A percentile compares a stretch with the other conserved stretches of the same genome.
These are phyloP conservation scores for Bergia puertoricense DNA, from an alignment of 92 coral and sea anemone species.

Conservation along the genomic window DNA sequence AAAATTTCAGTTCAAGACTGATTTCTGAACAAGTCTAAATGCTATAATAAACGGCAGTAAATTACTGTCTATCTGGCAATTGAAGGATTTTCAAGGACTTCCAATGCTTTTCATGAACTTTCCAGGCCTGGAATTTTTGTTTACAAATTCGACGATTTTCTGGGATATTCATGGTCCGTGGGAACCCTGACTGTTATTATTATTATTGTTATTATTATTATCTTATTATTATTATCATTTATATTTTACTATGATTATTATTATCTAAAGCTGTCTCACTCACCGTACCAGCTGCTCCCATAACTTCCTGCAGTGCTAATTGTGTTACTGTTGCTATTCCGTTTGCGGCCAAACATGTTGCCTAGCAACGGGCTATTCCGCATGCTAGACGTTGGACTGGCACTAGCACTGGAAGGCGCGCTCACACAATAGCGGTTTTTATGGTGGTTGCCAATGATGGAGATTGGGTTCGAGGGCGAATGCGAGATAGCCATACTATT, in stretches of 20 bases:
- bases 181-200: neutral
- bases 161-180: neutral
- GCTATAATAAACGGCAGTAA: no score
- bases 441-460: constrained; percentile 63
- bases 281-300: constrained; percentile 92
- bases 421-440: constrained; percentile 78
- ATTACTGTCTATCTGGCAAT: no score
- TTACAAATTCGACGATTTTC: no score
- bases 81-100: no score
- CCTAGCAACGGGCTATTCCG: constrained; percentile 87
- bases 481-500: constrained; percentile 72
- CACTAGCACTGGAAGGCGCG: constrained; percentile 95
- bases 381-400: constrained; percentile 91
- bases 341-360: constrained; percentile 70
- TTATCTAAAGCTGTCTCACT: constrained; percentile 32
- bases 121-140: no score
- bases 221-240: no score
- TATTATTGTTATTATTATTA: neutral
- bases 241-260: neutral
- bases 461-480: constrained; percentile 87
- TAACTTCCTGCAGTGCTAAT: constrained; percentile 67
- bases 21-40: no score
- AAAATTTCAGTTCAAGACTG: no score
- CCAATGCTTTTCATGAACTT: no score
- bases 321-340: constrained; percentile 77